Base-by-base conservation (phyloP, 2,113 vertebrate species). In the Xenopus tropicalis region DNA sequence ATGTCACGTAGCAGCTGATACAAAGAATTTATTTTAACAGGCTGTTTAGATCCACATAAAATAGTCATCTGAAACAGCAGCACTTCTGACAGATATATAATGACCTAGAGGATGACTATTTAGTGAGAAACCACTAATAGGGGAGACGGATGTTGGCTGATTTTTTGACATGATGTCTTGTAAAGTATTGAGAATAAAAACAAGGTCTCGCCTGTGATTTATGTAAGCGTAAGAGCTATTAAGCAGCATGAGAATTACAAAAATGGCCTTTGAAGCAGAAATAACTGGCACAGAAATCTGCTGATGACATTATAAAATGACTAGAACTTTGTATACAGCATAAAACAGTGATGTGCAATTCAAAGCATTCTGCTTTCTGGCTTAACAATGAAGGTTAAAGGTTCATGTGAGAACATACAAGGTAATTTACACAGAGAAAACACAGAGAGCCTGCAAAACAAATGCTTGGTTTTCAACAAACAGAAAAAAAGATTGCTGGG, bases 81-180 rank as follows among this genome's bases (percentile, higher is more conserved):
- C 65, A 37, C 65, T 61, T 57, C 61, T 52, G 56, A 68, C 43
- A 67, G 44, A 75, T 12, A 29, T 61, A 73, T 74, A 68, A 75
- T 75, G 72, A 75, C 72, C 66, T 37, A 54, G 46, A 42, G 46
- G 72, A 67, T 75, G 72, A 22, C 68, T 75, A 44, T 68, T 65
- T 75, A 75, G 68, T 68, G 51, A 54, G 65, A 61, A 68, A 21
- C 68, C 57, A 43, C 57, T 43, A 54, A 61, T 69, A 69, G 65
- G 66, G 65, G 65, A 75, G 65, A 69, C 68, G 65, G 65, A 75
- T 44, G 17, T 29, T 23, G n/a, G 44, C 72, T 69, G 66, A 61
- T 75, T 75, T 42, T 54, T 57, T 75, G 72, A 75, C 72, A 75
- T 69, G 68, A 75, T 74, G 63, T 61, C 72, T 65, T 61, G 72